Evolutionary conservation across 2,888 invertebrate species (phyloP).

Genomic region (Pyralis farinalis): DNA sequence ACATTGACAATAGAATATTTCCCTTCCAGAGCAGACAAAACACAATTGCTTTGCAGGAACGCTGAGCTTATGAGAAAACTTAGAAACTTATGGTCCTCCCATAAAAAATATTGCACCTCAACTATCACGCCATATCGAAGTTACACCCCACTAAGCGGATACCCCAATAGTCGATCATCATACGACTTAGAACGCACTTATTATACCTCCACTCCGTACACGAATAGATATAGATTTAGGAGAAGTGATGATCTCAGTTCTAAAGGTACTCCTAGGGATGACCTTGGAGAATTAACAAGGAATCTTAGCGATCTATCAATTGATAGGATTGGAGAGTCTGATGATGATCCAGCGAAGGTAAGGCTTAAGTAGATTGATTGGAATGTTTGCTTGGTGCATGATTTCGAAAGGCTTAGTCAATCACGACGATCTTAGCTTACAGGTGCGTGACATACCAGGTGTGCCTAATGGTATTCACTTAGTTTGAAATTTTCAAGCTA

Average conservation of each 20-base stretch:
- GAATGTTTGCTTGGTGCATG: constrained; percentile 15
- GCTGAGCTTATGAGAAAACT: constrained; percentile 82
- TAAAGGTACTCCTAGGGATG: constrained; percentile 36
- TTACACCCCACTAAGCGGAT: constrained; percentile 66
- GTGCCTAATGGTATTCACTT: no score
- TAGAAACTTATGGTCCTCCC: constrained; percentile 81
- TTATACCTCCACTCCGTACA: constrained; percentile 63
- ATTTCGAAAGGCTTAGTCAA: constrained; percentile 12
- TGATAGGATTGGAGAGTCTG: constrained; percentile 62
- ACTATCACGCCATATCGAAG: constrained; percentile 55
- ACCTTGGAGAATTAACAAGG: constrained; percentile 49
- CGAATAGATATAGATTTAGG: constrained; percentile 57
- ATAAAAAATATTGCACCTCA: constrained; percentile 80
- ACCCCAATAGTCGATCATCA: constrained; percentile 66
- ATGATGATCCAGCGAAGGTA: constrained; percentile 68
- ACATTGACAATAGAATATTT: constrained; percentile 26
- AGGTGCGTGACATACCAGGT: background rate
- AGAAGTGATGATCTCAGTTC: constrained; percentile 30
- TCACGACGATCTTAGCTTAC: background rate
- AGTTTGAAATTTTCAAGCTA: no score
- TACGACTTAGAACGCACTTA: constrained; percentile 72
- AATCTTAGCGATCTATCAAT: constrained; percentile 65
- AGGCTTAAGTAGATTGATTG: constrained; percentile 21
- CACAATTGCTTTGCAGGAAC: constrained; percentile 82
- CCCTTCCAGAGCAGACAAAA: constrained; percentile 82